A percentile compares a stretch with the other conserved stretches of the same genome.
Evolutionary conservation across 2,797 vertebrate species (phyloP).

Genomic region (Pseudochromis fuscus): DNA sequence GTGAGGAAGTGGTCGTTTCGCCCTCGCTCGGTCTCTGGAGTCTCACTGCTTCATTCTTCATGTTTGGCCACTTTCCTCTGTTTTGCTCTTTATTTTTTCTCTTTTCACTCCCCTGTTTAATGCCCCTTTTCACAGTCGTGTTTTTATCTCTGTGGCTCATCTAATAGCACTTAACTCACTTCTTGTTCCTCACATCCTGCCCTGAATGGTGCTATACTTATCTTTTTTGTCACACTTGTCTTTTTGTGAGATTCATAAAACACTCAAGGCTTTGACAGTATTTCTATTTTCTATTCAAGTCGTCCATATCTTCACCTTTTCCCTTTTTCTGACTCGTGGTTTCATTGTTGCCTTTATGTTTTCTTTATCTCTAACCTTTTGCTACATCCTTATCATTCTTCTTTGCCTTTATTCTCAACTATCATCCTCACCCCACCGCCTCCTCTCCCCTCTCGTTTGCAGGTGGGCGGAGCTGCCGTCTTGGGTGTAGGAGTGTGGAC

Average conservation of each 20-base stretch:
- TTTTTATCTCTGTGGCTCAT: conserved; percentile 25
- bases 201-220: not conserved
- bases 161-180: conserved; percentile 10
- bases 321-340: conserved; percentile 18
- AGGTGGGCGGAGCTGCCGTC: conserved; percentile 89
- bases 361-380: not conserved
- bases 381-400: not conserved
- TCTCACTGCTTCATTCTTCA: conserved; percentile 23
- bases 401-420: not conserved
- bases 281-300: conserved; percentile 6
- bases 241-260: conserved; percentile 14
- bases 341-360: not conserved
- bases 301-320: not conserved
- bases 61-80: not conserved
- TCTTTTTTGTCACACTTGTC: not conserved
- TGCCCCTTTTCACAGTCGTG: conserved; percentile 3
- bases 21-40: conserved; percentile 22
- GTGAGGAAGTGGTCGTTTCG: conserved; percentile 59
- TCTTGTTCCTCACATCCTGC: conserved; percentile 37
- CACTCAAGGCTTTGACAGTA: not conserved
- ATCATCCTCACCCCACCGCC: not conserved
- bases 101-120: not conserved
- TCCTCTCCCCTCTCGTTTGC: conserved; percentile 29
- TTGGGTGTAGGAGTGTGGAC: conserved; percentile 91
- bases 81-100: conserved; percentile 34